Evolutionary conservation across 2,113 vertebrate species (phyloP), one percentile per base, ranked within the genome.

Genomic region (Dicentrarchus labrax): DNA sequence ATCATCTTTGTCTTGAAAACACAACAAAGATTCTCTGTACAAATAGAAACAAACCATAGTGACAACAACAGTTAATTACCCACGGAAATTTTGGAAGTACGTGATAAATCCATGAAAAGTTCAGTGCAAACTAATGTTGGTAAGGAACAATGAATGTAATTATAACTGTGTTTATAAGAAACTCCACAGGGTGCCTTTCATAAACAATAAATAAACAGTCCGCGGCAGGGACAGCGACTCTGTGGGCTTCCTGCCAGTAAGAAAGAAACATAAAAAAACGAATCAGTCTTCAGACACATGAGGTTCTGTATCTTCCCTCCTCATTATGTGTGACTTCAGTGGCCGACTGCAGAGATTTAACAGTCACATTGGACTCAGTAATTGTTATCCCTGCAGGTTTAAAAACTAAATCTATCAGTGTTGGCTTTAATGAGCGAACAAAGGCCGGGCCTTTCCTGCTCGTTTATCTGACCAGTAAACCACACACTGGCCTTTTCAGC

Each of bases 401-500:
- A 13, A n/a, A 59, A 51, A 45, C 65, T n/a, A 5, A 51, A 82
- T 70, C 43, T 17, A 10, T 65, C 21, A 8, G 1, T 51, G 43
- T 36, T 65, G 51, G 16, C 2, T 83, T 76, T 72, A 86, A 86
- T 79, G 70, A 78, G 53, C 47, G 16, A n/a, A 72, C 60, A 71
- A 57, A 76, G 72, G 54, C 43, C 5, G 36, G 30, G 10, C 19
- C 6, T 11, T 8, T 66, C 39, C 62, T 12, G 24, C 70, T 57
- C 81, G 16, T 59, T 24, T 54, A 45, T 73, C 74, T 61, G 53
- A 69, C 19, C 76, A 11, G 50, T 12, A 41, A 66, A 67, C n/a
- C 65, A 41, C 57, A 64, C 19, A 2, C 38, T 89, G 87, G 84
- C 85, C 83, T 89, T 91, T 91, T 78, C 84, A 88, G 76, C 59